Evolutionary conservation across 2,888 invertebrate genomes (phyloP).

Genomic region (Watsonalla cultraria): DNA sequence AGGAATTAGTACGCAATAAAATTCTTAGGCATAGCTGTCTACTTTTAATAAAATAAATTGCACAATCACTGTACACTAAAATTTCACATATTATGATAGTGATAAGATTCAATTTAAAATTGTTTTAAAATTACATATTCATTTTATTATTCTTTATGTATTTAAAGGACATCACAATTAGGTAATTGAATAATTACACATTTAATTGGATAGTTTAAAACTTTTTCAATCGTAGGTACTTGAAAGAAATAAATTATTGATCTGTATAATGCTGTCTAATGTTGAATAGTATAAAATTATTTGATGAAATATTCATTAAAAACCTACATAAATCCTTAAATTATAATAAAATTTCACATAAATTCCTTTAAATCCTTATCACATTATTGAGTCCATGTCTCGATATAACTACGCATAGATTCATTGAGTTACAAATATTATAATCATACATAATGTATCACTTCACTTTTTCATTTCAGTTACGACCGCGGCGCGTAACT

Average conservation of each 20-base stretch:
- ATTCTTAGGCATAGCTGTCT: background rate
- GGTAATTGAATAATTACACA: too few species aligned
- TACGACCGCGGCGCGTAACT: slow-evolving; percentile 30
- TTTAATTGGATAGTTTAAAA: too few species aligned
- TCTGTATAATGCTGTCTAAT: slow-evolving; percentile 2
- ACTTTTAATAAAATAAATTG: slow-evolving; percentile 9
- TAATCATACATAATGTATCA: slow-evolving; percentile 29
- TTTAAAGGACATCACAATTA: background rate
- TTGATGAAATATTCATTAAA: background rate
- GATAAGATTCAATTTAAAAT: background rate
- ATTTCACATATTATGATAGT: background rate
- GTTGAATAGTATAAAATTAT: slow-evolving; percentile 1
- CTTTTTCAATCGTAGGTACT: background rate
- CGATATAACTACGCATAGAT: slow-evolving; percentile 19
- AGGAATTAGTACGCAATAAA: too few species aligned
- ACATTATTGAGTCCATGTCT: slow-evolving; percentile 50
- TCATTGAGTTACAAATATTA: slow-evolving; percentile 15
- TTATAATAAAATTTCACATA: slow-evolving; percentile 24
- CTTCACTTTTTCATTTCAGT: slow-evolving; percentile 38
- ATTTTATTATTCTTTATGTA: slow-evolving; percentile 1
- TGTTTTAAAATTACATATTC: background rate
- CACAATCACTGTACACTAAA: slow-evolving; percentile 2
- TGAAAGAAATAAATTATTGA: background rate
- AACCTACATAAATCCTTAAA: slow-evolving; percentile 15
- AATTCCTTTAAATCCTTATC: slow-evolving; percentile 35